phyloP scores from a whole-genome alignment of 1,140 invertebrate genomes.

The Plectrocnemia conspersa region DNA sequence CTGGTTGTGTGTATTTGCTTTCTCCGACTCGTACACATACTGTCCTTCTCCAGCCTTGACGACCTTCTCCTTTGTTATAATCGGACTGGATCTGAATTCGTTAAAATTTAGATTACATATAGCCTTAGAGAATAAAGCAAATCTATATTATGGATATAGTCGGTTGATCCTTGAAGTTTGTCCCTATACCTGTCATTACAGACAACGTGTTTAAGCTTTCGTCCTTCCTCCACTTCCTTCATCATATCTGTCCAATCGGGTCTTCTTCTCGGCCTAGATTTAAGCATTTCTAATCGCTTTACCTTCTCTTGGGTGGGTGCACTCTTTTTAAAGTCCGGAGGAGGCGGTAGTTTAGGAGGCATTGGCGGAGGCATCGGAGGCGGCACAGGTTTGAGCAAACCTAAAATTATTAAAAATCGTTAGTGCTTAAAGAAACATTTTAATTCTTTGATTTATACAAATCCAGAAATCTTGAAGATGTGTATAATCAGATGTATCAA shows the following conservation, averaged over 20 bases:
- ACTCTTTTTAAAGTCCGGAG: conserved; percentile 52
- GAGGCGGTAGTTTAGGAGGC: conserved; percentile 69
- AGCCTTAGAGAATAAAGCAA: too few species aligned
- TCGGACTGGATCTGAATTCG: conserved; percentile 54
- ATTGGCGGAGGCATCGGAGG: conserved; percentile 57
- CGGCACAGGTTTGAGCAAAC: conserved; percentile 47
- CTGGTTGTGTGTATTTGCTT: conserved; percentile 74
- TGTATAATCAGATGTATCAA: too few species aligned
- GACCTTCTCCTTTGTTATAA: conserved; percentile 55
- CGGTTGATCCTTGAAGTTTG: too few species aligned
- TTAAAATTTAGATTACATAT: too few species aligned
- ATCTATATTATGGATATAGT: too few species aligned
- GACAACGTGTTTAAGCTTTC: conserved; percentile 70
- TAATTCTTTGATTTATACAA: too few species aligned
- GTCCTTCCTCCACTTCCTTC: conserved; percentile 80
- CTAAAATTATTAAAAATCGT: too few species aligned
- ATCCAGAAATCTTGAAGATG: too few species aligned
- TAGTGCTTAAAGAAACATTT: too few species aligned
- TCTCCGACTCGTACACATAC: conserved; percentile 86
- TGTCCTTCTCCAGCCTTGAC: conserved; percentile 68
- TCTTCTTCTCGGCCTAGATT: conserved; percentile 68
- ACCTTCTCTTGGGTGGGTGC: conserved; percentile 52
- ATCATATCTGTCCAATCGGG: conserved; percentile 87
- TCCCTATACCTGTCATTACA: conserved; percentile 74
- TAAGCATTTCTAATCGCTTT: conserved; percentile 59